Conservation (phyloP, 2,797 vertebrate genomes). For the Ispidina picta region DNA sequence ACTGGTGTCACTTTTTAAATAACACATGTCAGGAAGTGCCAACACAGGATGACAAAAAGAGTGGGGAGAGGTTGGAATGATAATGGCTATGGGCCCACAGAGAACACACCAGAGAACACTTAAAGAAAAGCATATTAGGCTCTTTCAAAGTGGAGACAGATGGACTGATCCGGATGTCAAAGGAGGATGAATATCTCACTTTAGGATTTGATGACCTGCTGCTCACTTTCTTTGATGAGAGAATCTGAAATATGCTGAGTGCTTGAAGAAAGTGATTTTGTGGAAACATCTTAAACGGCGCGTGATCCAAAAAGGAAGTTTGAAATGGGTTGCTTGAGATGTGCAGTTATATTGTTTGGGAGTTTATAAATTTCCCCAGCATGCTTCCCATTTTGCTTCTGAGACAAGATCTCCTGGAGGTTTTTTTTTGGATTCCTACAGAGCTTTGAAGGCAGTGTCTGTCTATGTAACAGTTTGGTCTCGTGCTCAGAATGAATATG, state of each 20-base stretch:
- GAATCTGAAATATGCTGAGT: conserved; percentile 60
- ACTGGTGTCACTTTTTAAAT: conserved; percentile 70
- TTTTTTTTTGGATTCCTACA: conserved; percentile 58
- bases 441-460: conserved; percentile 66
- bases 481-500: conserved; percentile 68
- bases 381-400: conserved; percentile 46
- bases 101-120: conserved; percentile 68
- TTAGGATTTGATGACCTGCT: conserved; percentile 72
- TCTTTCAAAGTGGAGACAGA: conserved; percentile 69
- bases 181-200: conserved; percentile 69
- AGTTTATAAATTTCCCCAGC: conserved; percentile 53
- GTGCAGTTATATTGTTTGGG: conserved; percentile 30
- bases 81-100: conserved; percentile 68
- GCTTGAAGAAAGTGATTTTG: conserved; percentile 48
- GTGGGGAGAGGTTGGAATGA: conserved; percentile 69
- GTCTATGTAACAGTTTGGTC: conserved; percentile 67
- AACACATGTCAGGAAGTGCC: conserved; percentile 72
- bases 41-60: conserved; percentile 70
- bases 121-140: conserved; percentile 69
- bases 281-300: conserved; percentile 34
- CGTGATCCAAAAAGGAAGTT: conserved; percentile 36
- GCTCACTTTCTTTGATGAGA: conserved; percentile 69
- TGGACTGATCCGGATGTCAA: conserved; percentile 70
- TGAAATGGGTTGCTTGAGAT: conserved; percentile 39
- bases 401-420: conserved; percentile 59